Percentiles rank a stretch among this genome's conserved stretches.
phyloP scores from a whole-genome alignment of 2,113 vertebrate species.

The Ophthalmotilapia sp. region DNA sequence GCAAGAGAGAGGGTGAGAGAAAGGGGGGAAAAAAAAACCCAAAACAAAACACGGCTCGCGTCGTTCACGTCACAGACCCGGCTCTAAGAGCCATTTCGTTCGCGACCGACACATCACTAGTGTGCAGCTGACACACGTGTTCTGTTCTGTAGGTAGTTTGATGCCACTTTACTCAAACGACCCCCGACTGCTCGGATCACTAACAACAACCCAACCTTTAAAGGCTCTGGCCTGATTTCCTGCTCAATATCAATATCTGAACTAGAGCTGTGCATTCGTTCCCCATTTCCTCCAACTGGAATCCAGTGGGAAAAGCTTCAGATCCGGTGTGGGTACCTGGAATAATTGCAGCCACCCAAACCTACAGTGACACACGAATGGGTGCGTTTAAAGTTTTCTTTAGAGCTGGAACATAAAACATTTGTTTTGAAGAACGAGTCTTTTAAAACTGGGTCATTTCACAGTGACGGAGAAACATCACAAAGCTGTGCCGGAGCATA shows the following conservation, averaged over 20 bases:
- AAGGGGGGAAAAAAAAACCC: no score
- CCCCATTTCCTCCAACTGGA: background rate
- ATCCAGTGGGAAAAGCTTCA: background rate
- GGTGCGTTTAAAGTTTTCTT: background rate
- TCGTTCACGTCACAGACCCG: no score
- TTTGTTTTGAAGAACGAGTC: background rate
- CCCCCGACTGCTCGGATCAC: background rate
- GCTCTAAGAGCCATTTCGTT: no score
- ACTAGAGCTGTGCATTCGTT: background rate
- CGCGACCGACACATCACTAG: no score
- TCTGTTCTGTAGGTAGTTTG: background rate
- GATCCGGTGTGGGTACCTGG: background rate
- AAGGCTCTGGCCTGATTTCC: background rate
- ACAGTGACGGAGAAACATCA: background rate
- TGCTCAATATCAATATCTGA: background rate
- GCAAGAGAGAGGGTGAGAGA: no score
- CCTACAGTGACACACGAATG: background rate
- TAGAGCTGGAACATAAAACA: background rate
- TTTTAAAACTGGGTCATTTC: background rate
- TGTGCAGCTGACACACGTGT: no score
- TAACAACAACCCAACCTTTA: background rate
- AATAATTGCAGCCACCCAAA: background rate
- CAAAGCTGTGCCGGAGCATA: background rate
- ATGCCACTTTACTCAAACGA: background rate
- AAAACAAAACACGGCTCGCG: no score